A percentile compares a stretch with the other conserved stretches of the same genome.
Conservation (phyloP, 2,888 invertebrate species). For the Ctena decussata region DNA sequence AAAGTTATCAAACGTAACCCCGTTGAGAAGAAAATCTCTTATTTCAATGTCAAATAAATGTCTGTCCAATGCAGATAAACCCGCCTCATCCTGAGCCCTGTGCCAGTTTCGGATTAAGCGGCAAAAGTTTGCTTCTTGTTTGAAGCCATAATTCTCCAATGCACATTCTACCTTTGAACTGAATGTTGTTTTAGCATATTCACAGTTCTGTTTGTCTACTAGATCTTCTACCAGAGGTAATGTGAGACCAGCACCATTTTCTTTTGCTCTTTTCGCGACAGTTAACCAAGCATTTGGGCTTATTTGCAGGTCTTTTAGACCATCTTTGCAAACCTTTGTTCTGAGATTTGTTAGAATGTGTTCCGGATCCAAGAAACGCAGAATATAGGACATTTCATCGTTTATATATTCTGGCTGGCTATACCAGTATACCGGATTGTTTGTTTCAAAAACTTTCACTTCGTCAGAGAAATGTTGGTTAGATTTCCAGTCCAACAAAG, state of each 20-base stretch:
- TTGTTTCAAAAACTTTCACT: too few relatives aligned
- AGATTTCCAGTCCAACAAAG: too few relatives aligned
- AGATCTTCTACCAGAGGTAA: conserved; percentile 30
- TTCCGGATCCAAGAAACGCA: neutral
- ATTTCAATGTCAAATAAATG: conserved; percentile 25
- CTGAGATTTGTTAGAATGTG: neutral
- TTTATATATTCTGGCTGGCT: too few relatives aligned
- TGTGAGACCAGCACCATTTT: neutral
- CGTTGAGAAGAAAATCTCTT: conserved; percentile 34
- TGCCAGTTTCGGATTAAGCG: conserved; percentile 25
- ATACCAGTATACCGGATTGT: too few relatives aligned
- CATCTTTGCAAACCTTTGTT: neutral
- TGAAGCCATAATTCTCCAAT: neutral
- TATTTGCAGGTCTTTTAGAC: neutral
- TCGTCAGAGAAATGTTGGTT: too few relatives aligned
- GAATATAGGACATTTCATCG: too few relatives aligned
- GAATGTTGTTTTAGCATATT: conserved; percentile 35
- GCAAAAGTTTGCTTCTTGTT: conserved; percentile 36
- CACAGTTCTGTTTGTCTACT: conserved; percentile 43
- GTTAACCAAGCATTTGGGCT: neutral
- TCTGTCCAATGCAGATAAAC: conserved; percentile 26
- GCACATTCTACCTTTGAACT: neutral
- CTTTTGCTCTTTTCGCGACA: neutral
- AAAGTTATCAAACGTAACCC: conserved; percentile 39
- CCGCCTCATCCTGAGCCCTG: conserved; percentile 39